These are phyloP conservation scores for Aphis gossypii DNA, from an alignment of 1,140 invertebrate genomes.

Conservation along the genomic window DNA sequence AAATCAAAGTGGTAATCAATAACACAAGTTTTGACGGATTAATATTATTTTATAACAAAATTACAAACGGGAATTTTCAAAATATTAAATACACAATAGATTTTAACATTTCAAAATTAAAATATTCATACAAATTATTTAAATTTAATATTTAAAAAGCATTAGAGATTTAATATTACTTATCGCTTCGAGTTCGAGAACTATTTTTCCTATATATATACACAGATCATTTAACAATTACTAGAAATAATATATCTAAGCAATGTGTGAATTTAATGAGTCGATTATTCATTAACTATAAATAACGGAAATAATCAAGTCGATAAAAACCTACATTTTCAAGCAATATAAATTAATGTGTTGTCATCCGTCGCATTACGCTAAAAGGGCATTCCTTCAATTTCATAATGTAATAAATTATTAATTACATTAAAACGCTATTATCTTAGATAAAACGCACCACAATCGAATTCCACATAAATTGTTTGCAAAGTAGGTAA, in stretches of 20 bases:
- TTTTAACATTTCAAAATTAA: not conserved
- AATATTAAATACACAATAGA: not conserved
- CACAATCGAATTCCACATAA: not conserved
- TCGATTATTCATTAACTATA: not conserved
- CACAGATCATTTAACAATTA: not conserved
- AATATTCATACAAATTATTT: not conserved
- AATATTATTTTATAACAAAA: constrained; percentile 27
- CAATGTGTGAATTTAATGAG: not conserved
- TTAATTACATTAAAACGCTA: not conserved
- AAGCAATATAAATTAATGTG: not conserved
- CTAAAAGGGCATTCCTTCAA: not conserved
- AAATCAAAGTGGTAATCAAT: constrained; percentile 35
- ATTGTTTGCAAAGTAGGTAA: not conserved
- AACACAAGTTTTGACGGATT: constrained; percentile 12
- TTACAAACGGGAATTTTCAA: not conserved
- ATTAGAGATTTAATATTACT: not conserved
- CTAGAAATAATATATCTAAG: constrained; percentile 8
- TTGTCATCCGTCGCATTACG: not conserved
- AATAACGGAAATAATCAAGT: not conserved
- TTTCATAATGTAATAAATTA: constrained; percentile 1
- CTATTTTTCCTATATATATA: not conserved
- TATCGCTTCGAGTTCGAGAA: not conserved
- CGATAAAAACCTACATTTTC: not conserved
- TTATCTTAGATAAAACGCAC: not conserved
- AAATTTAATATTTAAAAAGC: not conserved